Percentiles rank a stretch among this genome's conserved stretches.
phyloP scores from a whole-genome alignment of 2,797 vertebrate genomes.

The Cryptoblepharus egeriae region DNA sequence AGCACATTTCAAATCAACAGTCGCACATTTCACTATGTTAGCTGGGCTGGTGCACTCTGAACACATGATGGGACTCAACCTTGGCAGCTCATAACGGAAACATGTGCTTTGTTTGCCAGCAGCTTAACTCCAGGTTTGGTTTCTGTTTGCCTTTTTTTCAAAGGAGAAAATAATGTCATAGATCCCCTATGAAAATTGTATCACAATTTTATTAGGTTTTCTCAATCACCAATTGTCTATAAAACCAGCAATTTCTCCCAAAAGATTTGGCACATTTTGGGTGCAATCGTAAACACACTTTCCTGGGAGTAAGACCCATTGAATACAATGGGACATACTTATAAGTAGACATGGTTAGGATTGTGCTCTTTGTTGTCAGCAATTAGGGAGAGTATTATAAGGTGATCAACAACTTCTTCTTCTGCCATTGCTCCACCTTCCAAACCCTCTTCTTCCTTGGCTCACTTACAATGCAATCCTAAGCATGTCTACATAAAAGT shows the following conservation, averaged over 20 bases:
- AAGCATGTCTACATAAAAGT: too few relatives aligned
- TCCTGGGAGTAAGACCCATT: too few relatives aligned
- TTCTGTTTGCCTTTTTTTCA: too few relatives aligned
- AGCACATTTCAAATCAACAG: background rate
- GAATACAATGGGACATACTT: too few relatives aligned
- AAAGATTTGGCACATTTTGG: background rate
- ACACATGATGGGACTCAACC: slow-evolving; percentile 21
- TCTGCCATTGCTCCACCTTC: background rate
- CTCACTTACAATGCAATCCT: too few relatives aligned
- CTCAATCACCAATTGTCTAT: background rate
- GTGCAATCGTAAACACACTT: too few relatives aligned
- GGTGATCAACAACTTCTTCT: background rate
- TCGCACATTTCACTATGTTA: slow-evolving; percentile 29
- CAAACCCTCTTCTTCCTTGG: background rate
- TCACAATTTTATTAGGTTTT: background rate
- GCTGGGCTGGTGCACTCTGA: slow-evolving; percentile 34
- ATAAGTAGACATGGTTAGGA: too few relatives aligned
- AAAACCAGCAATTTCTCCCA: background rate
- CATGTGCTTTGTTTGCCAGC: accelerated
- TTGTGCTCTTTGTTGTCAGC: background rate
- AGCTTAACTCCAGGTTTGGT: accelerated
- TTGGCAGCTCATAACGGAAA: accelerated
- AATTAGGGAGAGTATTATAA: too few relatives aligned
- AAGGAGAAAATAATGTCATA: background rate
- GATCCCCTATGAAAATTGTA: too few relatives aligned